Percentiles rank a stretch among this genome's conserved stretches.
Conservation (phyloP, 1,140 invertebrate species). For the Aphelinus certus region DNA sequence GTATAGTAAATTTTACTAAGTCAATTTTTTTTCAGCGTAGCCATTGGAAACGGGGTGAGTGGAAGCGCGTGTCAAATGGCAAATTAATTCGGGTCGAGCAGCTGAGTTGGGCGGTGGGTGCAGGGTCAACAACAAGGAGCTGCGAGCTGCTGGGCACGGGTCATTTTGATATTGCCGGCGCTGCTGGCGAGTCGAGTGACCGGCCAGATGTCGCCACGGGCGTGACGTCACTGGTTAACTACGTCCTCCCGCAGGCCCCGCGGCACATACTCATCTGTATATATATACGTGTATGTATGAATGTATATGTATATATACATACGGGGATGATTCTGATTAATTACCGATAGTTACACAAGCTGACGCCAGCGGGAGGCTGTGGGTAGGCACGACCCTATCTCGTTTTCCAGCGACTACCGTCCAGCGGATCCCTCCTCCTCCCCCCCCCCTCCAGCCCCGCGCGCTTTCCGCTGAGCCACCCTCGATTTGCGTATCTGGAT, state of each 20-base stretch:
- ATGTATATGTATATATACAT: constrained; percentile 43
- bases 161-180: constrained; percentile 33
- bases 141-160: constrained; percentile 1
- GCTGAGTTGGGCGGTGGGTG: neutral
- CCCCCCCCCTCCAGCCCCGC: neutral
- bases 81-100: constrained; percentile 25
- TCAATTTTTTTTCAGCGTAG: too few relatives aligned
- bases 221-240: constrained; percentile 68
- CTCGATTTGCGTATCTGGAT: too few relatives aligned
- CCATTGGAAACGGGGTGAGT: too few relatives aligned
- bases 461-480: too few relatives aligned
- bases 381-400: constrained; percentile 1
- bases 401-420: neutral
- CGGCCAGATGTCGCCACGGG: constrained; percentile 64
- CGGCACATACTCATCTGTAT: constrained; percentile 44
- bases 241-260: constrained; percentile 46
- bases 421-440: too few relatives aligned
- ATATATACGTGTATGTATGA: too few relatives aligned
- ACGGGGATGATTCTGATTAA: constrained; percentile 67
- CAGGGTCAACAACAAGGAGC: neutral
- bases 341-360: constrained; percentile 66
- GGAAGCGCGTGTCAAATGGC: constrained; percentile 15
- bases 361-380: constrained; percentile 54
- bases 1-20: too few relatives aligned
- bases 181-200: constrained; percentile 38